Evolutionary conservation across 1,140 invertebrate species (phyloP).

Genomic region (Nephotettix cincticeps): DNA sequence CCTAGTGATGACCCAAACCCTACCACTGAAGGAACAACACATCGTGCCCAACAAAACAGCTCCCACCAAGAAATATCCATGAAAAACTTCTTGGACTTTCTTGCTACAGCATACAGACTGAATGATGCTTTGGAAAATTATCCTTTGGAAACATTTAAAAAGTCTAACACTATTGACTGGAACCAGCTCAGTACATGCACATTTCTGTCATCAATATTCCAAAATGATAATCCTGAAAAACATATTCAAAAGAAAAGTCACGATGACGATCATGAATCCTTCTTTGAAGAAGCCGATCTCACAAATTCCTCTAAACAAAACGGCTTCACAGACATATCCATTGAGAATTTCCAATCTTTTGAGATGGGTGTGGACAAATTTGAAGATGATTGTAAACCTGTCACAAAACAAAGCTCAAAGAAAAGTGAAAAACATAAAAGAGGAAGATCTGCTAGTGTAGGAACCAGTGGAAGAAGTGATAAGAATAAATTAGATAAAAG

Average conservation of each 20-base stretch:
- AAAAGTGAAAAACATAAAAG: conserved; percentile 33
- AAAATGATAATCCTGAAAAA: conserved; percentile 7
- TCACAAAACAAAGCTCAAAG: neutral
- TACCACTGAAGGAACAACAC: neutral
- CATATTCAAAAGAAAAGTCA: neutral
- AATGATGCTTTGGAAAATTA: conserved; percentile 34
- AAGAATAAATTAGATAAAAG: conserved; percentile 31
- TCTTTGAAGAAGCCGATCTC: neutral
- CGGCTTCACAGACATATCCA: neutral
- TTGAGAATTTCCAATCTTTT: neutral
- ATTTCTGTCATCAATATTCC: conserved; percentile 47
- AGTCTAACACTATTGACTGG: conserved; percentile 60
- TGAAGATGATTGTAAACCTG: neutral
- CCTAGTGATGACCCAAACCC: conserved; percentile 10
- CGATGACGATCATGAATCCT: neutral
- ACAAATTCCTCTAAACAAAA: neutral
- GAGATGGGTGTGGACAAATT: neutral
- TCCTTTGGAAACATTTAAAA: conserved; percentile 53
- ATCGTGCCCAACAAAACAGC: neutral
- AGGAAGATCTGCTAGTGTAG: conserved; percentile 26
- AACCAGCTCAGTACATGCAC: conserved; percentile 52
- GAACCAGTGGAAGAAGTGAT: conserved; percentile 28
- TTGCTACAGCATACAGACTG: conserved; percentile 67
- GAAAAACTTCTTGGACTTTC: conserved; percentile 69
- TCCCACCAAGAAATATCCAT: conserved; percentile 48